phyloP scores from a whole-genome alignment of 2,888 invertebrate genomes.

The Vanessa cardui region DNA sequence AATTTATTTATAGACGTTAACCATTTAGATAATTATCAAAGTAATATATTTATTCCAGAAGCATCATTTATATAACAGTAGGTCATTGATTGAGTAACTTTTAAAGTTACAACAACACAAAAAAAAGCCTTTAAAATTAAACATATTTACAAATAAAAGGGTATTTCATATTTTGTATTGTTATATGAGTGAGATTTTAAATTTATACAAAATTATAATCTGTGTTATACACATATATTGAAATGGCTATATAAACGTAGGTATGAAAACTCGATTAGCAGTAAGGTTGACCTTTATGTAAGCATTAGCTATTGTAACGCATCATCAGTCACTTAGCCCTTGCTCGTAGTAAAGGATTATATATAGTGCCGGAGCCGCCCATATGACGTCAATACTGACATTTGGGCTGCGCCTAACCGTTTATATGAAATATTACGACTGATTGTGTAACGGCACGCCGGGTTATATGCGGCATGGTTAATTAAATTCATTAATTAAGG shows the following conservation, averaged over 20 bases:
- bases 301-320: conserved; percentile 24
- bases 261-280: neutral
- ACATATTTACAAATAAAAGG: too few species aligned
- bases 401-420: conserved; percentile 60
- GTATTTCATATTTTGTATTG: too few species aligned
- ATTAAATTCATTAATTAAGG: conserved; percentile 6
- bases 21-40: neutral
- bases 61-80: too few species aligned
- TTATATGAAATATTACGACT: conserved; percentile 46
- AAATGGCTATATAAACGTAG: neutral
- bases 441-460: conserved; percentile 22
- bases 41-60: too few species aligned
- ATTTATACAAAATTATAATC: neutral
- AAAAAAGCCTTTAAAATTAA: too few species aligned
- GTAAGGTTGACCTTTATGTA: conserved; percentile 15
- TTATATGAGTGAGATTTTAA: neutral
- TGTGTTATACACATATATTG: neutral
- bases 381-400: conserved; percentile 78
- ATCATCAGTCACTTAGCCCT: conserved; percentile 37
- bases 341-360: conserved; percentile 50
- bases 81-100: too few species aligned
- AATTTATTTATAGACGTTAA: neutral
- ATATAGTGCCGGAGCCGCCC: conserved; percentile 65
- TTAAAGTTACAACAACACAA: too few species aligned
- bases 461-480: conserved; percentile 4